Percentiles rank a stretch among this genome's conserved stretches.
These are phyloP conservation scores for Erythrocercus mccallii DNA, from an alignment of 2,113 vertebrate species.

Conservation along the genomic window DNA sequence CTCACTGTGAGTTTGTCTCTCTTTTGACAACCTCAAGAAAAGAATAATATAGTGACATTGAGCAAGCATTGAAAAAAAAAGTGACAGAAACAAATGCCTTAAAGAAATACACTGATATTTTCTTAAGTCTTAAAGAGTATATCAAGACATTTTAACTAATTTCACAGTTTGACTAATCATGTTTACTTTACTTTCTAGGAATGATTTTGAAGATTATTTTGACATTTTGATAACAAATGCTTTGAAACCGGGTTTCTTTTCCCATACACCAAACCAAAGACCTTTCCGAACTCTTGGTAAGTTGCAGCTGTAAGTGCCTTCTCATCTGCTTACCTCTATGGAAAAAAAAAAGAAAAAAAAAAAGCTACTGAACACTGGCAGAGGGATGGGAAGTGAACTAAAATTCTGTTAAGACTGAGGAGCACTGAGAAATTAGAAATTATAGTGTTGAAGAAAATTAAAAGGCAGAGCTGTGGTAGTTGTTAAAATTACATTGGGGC, in stretches of 20 bases:
- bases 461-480: neutral
- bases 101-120: neutral
- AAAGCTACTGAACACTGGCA: neutral
- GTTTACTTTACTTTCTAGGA: conserved; percentile 71
- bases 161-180: neutral
- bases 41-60: neutral
- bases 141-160: neutral
- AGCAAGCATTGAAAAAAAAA: neutral
- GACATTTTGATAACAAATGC: conserved; percentile 95
- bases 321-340: neutral
- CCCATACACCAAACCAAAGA: conserved; percentile 86
- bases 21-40: neutral
- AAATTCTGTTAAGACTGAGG: neutral
- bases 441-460: neutral
- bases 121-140: neutral
- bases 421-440: neutral
- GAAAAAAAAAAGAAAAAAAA: neutral
- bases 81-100: neutral
- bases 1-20: neutral
- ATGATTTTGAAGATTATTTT: conserved; percentile 91
- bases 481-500: neutral
- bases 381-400: fast-evolving
- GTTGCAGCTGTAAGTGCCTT: conserved; percentile 6
- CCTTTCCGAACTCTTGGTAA: conserved; percentile 90
- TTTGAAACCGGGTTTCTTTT: conserved; percentile 96